Base-by-base conservation (phyloP, 2,888 invertebrate species). In the Amitus sp. region DNA sequence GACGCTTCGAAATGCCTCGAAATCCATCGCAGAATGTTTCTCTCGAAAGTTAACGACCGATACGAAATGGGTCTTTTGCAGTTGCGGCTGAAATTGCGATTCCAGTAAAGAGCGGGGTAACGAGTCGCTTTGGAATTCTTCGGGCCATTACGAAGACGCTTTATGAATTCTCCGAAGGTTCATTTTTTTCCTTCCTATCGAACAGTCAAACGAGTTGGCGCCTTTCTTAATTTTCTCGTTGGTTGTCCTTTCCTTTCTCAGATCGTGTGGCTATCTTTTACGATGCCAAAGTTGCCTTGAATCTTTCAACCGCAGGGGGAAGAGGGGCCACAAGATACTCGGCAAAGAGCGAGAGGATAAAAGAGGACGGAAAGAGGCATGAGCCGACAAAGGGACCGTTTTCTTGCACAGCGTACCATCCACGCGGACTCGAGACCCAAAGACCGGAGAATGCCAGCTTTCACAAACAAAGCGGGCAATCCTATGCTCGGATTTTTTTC, bases 351-450 rank as follows among this genome's bases (percentile, higher is more conserved):
- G 20, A 43, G 20, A 37, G 42, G 42, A 45, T 47, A 54, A 49
- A 52, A 33, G 66, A 64, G 52, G 65, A 67, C 40, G 51, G 47
- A 43, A 18, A 58, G 51, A 58, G 51, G 51, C 39, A 52, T 54
- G 65, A 70, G 71, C 73, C 72, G 73, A 73, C 73, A 74, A 73
- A 74, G 72, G 72, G 70, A 66, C 67, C 70, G 65, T 72, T 71
- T 71, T 72, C 74, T 73, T 73, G 64, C 66, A 65, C 57, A 61
- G 54, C 65, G 62, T 66, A 53, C 59, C 55, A 59, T 62, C 61
- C 65, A 53, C 60, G 58, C 61, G 60, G 62, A 63, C 63, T 58
- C 61, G 60, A 63, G 62, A 67, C 65, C n/a, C n/a, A 63, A 66
- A 68, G 62, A 62, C 66, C 60, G 49, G 55, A 62, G 62, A 63